phyloP scores from a whole-genome alignment of 2,113 vertebrate genomes.

The Syrmaticus mikado region DNA sequence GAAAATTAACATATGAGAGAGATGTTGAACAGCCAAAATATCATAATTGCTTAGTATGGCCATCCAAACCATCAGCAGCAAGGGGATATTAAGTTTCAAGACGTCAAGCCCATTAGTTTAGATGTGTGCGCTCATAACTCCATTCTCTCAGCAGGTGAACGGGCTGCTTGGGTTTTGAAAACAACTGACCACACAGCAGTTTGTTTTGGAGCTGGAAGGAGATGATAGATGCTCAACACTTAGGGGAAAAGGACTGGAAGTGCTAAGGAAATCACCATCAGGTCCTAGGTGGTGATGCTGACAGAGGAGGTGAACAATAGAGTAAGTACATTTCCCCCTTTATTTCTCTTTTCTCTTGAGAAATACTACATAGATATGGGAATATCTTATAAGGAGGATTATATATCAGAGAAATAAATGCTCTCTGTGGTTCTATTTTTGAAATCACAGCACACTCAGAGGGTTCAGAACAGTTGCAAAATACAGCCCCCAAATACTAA shows the following conservation, averaged over 20 bases:
- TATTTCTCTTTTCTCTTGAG: neutral
- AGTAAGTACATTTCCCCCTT: neutral
- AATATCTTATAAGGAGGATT: neutral
- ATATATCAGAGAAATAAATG: neutral
- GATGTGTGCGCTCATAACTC: neutral
- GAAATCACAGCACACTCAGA: neutral
- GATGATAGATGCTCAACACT: neutral
- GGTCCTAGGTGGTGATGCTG: rapidly evolving
- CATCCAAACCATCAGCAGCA: neutral
- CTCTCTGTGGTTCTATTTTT: neutral
- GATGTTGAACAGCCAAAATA: neutral
- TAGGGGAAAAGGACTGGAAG: neutral
- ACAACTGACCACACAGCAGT: neutral
- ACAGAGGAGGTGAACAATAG: neutral
- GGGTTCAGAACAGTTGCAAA: neutral
- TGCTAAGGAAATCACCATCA: neutral
- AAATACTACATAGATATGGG: neutral
- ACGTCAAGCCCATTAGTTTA: neutral
- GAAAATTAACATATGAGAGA: neutral
- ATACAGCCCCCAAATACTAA: neutral
- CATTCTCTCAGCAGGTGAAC: neutral
- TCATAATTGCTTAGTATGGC: neutral
- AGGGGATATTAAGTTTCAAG: neutral
- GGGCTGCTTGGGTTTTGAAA: neutral
- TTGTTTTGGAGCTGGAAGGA: neutral